A percentile compares a stretch with the other conserved stretches of the same genome.
Conservation (phyloP, 64 coral and sea anemone genomes). For the Montipora capricornis region DNA sequence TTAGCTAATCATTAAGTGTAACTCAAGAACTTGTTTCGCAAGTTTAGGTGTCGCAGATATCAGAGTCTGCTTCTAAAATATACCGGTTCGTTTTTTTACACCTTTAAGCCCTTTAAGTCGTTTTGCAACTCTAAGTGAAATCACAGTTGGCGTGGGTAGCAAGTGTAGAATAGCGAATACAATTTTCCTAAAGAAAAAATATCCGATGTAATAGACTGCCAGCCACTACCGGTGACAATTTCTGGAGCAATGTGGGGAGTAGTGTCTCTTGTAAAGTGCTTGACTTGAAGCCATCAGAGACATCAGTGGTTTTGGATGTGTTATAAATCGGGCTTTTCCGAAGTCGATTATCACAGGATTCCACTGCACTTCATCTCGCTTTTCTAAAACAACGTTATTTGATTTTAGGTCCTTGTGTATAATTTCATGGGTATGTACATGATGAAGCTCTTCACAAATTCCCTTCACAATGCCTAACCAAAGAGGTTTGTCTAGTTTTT, state of each 20-base stretch:
- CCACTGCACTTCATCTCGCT: not conserved
- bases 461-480: not conserved
- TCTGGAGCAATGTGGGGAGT: slow-evolving; percentile 36
- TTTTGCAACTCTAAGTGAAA: not conserved
- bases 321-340: slow-evolving; percentile 13
- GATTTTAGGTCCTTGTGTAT: slow-evolving; percentile 4
- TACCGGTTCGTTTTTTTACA: not conserved
- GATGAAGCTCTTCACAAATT: not conserved
- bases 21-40: not conserved
- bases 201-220: not conserved
- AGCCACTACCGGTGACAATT: not conserved
- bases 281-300: not conserved
- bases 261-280: not conserved
- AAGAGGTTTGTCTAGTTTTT: not conserved
- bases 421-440: not conserved
- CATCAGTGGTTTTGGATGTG: not conserved
- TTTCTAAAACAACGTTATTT: slow-evolving; percentile 39
- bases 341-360: slow-evolving; percentile 58
- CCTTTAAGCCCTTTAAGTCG: no score
- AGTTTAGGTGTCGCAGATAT: no score
- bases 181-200: slow-evolving; percentile 6
- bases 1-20: not conserved
- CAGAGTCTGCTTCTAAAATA: not conserved
- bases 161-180: not conserved
- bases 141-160: not conserved